These are phyloP conservation scores for Pantherophis alleghaniensis DNA, from an alignment of 2,797 vertebrate species.

Conservation along the genomic window DNA sequence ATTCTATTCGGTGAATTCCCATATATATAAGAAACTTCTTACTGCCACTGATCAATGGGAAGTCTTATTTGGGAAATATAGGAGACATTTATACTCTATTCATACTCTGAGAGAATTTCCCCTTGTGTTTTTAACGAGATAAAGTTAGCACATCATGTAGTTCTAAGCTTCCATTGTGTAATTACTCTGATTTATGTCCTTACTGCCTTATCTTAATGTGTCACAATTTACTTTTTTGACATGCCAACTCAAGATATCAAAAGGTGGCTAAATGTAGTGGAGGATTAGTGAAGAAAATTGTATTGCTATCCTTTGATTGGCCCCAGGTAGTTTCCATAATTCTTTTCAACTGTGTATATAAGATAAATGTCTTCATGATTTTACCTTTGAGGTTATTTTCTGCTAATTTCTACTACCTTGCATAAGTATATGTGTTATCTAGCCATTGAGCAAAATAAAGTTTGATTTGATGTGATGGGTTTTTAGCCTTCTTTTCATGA, in stretches of 20 bases:
- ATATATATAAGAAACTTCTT: neutral
- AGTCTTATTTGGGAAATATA: neutral
- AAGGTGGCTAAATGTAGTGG: neutral
- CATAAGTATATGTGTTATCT: neutral
- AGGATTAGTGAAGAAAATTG: neutral
- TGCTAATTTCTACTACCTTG: neutral
- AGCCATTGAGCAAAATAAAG: neutral
- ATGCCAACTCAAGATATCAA: neutral
- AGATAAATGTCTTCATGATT: neutral
- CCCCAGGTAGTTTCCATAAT: neutral
- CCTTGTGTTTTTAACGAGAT: neutral
- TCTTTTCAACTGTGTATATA: neutral
- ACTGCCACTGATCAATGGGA: neutral
- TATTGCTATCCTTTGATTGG: neutral
- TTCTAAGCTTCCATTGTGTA: neutral
- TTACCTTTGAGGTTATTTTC: neutral
- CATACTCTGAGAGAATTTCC: neutral
- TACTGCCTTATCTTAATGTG: neutral
- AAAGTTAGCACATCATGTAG: neutral
- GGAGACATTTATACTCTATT: neutral
- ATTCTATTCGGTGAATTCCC: neutral
- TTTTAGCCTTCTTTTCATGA: neutral
- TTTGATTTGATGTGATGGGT: neutral
- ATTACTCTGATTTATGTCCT: neutral
- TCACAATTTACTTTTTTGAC: neutral